Evolutionary conservation across 2,888 invertebrate species (phyloP), one percentile per base, ranked within the genome.

Genomic region (Euplagia quadripunctaria): DNA sequence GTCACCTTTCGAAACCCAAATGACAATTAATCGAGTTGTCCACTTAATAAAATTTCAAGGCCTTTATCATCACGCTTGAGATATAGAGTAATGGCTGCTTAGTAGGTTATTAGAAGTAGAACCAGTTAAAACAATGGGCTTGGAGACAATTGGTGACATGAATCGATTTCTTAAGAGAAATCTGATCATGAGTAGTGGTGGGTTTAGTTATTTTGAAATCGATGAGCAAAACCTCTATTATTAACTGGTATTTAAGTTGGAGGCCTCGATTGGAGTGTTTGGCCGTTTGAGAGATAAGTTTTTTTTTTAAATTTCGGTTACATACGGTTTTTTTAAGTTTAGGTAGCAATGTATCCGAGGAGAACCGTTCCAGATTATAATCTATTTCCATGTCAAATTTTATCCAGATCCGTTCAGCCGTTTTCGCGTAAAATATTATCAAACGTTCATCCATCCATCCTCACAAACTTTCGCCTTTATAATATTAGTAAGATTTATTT

Each of bases 21-120:
- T 49, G 64, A 58, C 58, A 65, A 69, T 55, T 73, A 41, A 49
- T 68, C 55, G 14, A 73, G 14, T 20, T 46, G 61, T 41, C 64
- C 63, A 63, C 16, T 51, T 46, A 9, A 51, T 63, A 69, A 64
- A 8, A n/a, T 31, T 67, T 75, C 88, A 88, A 88, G 89, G 88
- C 77, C 78, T 43, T 69, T 73, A 85, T 75, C 88, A 85, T 85
- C 88, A 89, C 89, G 89, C 70, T 64, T 73, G 71, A 1, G 63
- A 66, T 55, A 72, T 75, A 79, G 68, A 69, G 73, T 64, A 74
- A 66, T 65, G 79, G 79, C 81, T 82, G 78, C 80, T 77, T 73
- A 63, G n/a, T 58, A 64, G 46, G 55, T 76, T 72, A 61, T 64
- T 51, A 74, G 79, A 68, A 63, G 52, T 63, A 58, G 71, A 77